Percentiles rank a stretch among this genome's conserved stretches.
These are phyloP conservation scores for Nezara viridula DNA, from an alignment of 2,888 invertebrate species.

Conservation along the genomic window DNA sequence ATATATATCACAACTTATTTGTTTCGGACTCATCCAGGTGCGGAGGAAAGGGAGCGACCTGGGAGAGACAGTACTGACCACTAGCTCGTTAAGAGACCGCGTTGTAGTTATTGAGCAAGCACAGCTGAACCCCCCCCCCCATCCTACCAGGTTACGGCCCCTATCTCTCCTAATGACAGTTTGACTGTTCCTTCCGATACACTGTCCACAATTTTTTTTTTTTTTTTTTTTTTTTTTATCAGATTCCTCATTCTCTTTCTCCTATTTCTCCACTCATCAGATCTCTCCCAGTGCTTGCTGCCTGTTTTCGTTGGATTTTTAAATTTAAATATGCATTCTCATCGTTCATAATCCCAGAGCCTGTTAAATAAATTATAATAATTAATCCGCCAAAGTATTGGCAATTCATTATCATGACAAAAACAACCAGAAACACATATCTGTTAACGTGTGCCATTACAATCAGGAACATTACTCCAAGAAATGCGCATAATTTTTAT, in stretches of 20 bases:
- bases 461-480: too few relatives aligned
- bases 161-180: slow-evolving; percentile 28
- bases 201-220: not conserved
- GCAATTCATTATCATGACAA: too few relatives aligned
- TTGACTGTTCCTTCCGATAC: slow-evolving; percentile 19
- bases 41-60: not conserved
- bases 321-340: too few relatives aligned
- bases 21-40: not conserved
- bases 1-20: not conserved
- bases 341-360: too few relatives aligned
- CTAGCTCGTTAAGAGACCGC: not conserved
- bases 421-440: too few relatives aligned
- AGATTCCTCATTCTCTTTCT: not conserved
- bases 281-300: too few relatives aligned
- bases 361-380: too few relatives aligned
- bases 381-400: too few relatives aligned
- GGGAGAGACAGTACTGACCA: not conserved
- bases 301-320: too few relatives aligned
- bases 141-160: not conserved
- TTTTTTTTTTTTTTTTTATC: too few relatives aligned
- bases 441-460: too few relatives aligned
- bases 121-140: not conserved
- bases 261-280: not conserved
- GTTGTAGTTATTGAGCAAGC: slow-evolving; percentile 22
- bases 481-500: too few relatives aligned